A percentile compares a stretch with the other conserved stretches of the same genome.
Evolutionary conservation across 2,113 vertebrate genomes (phyloP).

Genomic region (Echinops telfairi): DNA sequence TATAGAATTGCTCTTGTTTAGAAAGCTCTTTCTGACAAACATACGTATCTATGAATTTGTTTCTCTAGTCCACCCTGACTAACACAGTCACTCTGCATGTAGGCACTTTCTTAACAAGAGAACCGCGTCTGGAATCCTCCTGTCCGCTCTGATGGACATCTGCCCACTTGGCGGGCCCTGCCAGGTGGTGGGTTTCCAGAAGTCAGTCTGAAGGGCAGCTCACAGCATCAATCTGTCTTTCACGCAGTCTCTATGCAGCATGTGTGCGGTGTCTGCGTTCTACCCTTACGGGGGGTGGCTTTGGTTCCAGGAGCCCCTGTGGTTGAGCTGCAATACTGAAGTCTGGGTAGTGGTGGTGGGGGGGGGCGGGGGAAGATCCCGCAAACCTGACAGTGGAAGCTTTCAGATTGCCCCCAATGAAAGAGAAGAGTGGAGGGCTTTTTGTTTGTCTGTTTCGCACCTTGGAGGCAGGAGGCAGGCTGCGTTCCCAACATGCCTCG

Average conservation of each 20-base stretch:
- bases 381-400: background rate
- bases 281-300: conserved; percentile 44
- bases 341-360: background rate
- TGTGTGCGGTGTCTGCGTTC: background rate
- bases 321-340: conserved; percentile 12
- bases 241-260: background rate
- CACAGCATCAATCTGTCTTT: conserved; percentile 18
- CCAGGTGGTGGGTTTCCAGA: conserved; percentile 15
- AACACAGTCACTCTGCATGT: background rate
- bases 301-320: conserved; percentile 43
- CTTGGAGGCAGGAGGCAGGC: background rate
- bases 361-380: background rate
- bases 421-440: background rate
- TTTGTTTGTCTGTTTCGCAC: background rate
- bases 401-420: conserved; percentile 11
- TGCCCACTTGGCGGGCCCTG: background rate
- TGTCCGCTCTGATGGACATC: background rate
- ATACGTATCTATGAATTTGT: too few species aligned
- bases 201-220: background rate
- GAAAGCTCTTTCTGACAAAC: too few species aligned
- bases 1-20: too few species aligned
- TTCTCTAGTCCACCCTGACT: too few species aligned
- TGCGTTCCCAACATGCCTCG: rapidly evolving
- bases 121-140: background rate
- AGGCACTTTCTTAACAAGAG: background rate